These are phyloP conservation scores for Aleadryas rufinucha DNA, from an alignment of 2,113 vertebrate genomes.

Conservation along the genomic window DNA sequence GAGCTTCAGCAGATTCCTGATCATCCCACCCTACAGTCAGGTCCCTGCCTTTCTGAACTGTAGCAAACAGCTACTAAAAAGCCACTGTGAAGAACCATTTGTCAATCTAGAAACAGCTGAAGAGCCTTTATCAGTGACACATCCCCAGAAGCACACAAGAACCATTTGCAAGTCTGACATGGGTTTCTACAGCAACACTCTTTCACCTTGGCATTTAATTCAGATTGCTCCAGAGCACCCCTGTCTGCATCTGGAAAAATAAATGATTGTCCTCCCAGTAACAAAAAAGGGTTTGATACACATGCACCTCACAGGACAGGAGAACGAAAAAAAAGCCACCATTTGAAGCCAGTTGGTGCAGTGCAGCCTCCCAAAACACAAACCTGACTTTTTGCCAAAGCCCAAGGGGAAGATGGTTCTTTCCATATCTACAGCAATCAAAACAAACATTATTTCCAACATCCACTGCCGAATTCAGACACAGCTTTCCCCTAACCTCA, in stretches of 20 bases:
- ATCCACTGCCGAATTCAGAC: not conserved
- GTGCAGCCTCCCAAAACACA: not conserved
- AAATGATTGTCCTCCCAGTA: not conserved
- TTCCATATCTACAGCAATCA: not conserved
- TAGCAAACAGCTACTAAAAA: not conserved
- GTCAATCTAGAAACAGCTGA: not conserved
- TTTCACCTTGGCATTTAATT: not conserved
- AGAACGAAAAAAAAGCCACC: not conserved
- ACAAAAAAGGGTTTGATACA: not conserved
- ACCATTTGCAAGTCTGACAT: not conserved
- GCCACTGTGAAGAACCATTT: not conserved
- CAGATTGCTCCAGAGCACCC: not conserved
- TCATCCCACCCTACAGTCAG: accelerated
- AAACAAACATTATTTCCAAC: not conserved
- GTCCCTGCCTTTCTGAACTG: not conserved
- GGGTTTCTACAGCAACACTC: conserved; percentile 15
- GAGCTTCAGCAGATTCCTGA: not conserved
- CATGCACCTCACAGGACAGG: not conserved
- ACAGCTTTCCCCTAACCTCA: not conserved
- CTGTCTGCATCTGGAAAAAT: not conserved
- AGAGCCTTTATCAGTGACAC: not conserved
- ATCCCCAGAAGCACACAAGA: not conserved
- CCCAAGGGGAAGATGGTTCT: not conserved
- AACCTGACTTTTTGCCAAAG: not conserved
- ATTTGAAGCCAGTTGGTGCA: not conserved